phyloP scores from a whole-genome alignment of 2,797 vertebrate species.

The Hirundo rustica region DNA sequence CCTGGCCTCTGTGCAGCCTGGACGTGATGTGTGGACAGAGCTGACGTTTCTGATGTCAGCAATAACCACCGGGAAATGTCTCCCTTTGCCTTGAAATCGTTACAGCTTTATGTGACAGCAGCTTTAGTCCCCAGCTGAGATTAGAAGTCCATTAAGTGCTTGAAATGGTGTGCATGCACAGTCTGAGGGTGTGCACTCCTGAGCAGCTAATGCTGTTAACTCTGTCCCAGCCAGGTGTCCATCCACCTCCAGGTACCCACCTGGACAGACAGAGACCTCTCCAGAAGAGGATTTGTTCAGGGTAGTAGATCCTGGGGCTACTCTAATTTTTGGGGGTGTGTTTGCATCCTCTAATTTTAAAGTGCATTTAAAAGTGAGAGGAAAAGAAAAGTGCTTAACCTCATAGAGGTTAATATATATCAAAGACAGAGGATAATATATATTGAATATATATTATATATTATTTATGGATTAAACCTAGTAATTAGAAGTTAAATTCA shows the following conservation, averaged over 20 bases:
- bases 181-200: neutral
- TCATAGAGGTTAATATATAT: neutral
- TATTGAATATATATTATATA: neutral
- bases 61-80: neutral
- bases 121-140: conserved; percentile 21
- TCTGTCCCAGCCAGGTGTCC: neutral
- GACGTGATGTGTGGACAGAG: neutral
- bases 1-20: neutral
- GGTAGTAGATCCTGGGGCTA: neutral
- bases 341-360: neutral
- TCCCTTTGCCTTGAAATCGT: neutral
- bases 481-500: neutral
- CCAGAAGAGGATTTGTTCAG: neutral
- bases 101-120: conserved; percentile 5
- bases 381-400: neutral
- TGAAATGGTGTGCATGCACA: neutral
- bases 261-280: neutral
- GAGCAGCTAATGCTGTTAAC: neutral
- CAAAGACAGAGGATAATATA: neutral
- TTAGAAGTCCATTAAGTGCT: conserved; percentile 6
- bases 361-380: neutral
- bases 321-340: neutral
- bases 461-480: neutral
- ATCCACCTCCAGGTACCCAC: neutral
- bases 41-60: neutral